Base-by-base conservation (phyloP, 2,888 invertebrate genomes). In the Ferrisia virgata region DNA sequence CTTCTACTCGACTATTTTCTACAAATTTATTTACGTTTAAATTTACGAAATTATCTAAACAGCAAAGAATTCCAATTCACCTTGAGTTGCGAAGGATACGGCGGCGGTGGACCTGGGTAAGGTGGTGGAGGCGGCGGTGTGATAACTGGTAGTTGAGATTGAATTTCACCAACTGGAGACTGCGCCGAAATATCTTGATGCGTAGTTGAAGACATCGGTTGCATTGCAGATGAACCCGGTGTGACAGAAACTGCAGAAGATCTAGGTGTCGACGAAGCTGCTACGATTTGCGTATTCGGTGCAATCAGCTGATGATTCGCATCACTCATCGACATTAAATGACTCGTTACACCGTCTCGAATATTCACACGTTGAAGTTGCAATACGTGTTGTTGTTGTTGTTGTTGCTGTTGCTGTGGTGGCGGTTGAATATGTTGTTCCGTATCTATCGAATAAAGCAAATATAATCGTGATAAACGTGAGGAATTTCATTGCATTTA, bases 41-140 rank as follows among this genome's bases (percentile, higher is more conserved):
- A 36, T 8, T 4, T 22, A 53, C 53, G 8, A 18, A 18, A 1
- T 8, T 11, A 22, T 22, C 18, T 43, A 43, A 43, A n/a, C n/a
- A 43, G 2, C n/a, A n/a, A n/a, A 53, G 25, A 22, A n/a, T 3
- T 25, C 25, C 28, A 79, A 79, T 43, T 84, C 85, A 86, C 85
- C 84, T 86, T 85, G 28, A 85, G 79, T 9, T 90, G 92, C 86
- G 92, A 92, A 33, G 93, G 93, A 87, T 92, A 93, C 4, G 93
- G 93, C 79, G 92, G 92, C 18, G 93, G 92, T 6, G 93, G 93
- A 79, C 93, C 93, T 28, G 93, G 92, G 89, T 92, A 92, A 85
- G 93, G 93, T 39, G 94, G 94, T 83, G 94, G 94, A 2, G 94
- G 94, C 36, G 93, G 92, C n/a, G 84, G 92, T 9, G 84, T 79